Conservation (phyloP, 2,888 invertebrate species). For the Calephelis perditalis region DNA sequence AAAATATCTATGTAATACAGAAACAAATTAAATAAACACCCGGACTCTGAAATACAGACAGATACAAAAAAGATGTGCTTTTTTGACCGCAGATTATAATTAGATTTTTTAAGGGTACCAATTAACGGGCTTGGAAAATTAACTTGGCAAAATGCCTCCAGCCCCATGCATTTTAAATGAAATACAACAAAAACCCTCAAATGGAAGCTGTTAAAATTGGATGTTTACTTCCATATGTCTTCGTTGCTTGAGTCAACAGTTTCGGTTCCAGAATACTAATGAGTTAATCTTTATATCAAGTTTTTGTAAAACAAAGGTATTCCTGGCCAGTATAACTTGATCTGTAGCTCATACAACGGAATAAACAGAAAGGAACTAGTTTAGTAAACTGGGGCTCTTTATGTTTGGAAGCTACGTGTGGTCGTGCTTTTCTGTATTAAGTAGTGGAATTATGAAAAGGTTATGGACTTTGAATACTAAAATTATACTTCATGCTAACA, state of each 20-base stretch:
- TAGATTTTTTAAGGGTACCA: no score
- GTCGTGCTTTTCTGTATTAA: constrained; percentile 68
- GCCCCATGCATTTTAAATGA: background rate
- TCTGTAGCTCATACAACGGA: constrained; percentile 27
- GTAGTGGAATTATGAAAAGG: constrained; percentile 71
- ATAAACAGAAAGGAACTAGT: constrained; percentile 3
- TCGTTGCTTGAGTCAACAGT: constrained; percentile 34
- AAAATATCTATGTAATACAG: no score
- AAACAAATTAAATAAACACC: no score
- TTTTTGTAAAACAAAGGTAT: constrained; percentile 68
- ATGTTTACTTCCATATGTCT: constrained; percentile 8
- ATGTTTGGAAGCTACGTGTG: constrained; percentile 37
- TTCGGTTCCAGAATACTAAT: constrained; percentile 68
- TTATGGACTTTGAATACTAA: constrained; percentile 71
- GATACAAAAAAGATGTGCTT: no score
- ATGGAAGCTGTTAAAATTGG: constrained; percentile 11
- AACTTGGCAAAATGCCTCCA: background rate
- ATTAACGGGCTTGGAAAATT: no score
- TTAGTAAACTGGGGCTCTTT: constrained; percentile 11
- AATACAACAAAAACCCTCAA: background rate
- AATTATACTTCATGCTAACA: constrained; percentile 1
- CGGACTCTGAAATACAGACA: no score
- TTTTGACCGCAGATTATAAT: no score
- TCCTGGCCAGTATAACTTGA: constrained; percentile 44
- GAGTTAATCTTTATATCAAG: constrained; percentile 75